These are phyloP conservation scores for Mimas tiliae DNA, from an alignment of 2,888 invertebrate genomes.

Conservation along the genomic window DNA sequence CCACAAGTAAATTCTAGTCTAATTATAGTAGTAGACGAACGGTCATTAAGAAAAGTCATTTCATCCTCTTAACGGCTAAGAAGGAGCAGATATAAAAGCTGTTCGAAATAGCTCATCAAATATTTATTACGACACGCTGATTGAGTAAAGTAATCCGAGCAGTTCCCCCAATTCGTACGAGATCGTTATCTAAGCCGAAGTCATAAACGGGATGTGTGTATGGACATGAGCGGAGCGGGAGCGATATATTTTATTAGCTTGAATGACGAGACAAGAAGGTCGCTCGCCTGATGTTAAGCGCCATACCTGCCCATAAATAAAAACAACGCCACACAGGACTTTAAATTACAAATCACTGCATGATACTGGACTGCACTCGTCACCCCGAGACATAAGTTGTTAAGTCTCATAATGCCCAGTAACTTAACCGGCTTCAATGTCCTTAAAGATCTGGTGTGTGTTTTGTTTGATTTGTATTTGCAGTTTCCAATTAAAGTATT, in stretches of 20 bases:
- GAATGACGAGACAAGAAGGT: background rate
- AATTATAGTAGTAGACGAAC: background rate
- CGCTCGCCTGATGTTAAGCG: too few species aligned
- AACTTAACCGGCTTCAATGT: too few species aligned
- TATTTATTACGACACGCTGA: conserved; percentile 64
- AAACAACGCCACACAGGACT: too few species aligned
- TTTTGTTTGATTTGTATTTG: too few species aligned
- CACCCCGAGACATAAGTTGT: too few species aligned
- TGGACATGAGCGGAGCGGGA: conserved; percentile 27
- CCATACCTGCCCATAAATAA: too few species aligned
- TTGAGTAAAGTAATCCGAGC: conserved; percentile 62
- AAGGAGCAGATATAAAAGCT: conserved; percentile 36
- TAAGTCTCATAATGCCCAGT: too few species aligned
- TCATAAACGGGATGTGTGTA: conserved; percentile 27
- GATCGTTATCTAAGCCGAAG: conserved; percentile 58
- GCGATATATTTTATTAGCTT: background rate
- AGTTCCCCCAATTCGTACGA: conserved; percentile 50
- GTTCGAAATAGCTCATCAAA: conserved; percentile 57
- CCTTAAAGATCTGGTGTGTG: too few species aligned
- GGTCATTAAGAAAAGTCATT: conserved; percentile 16
- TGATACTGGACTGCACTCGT: too few species aligned
- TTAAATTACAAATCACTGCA: too few species aligned
- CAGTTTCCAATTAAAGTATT: too few species aligned
- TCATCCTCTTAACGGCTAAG: conserved; percentile 12
- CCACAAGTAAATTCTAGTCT: background rate